phyloP scores from a whole-genome alignment of 2,888 invertebrate genomes.

The Agrotis segetum region DNA sequence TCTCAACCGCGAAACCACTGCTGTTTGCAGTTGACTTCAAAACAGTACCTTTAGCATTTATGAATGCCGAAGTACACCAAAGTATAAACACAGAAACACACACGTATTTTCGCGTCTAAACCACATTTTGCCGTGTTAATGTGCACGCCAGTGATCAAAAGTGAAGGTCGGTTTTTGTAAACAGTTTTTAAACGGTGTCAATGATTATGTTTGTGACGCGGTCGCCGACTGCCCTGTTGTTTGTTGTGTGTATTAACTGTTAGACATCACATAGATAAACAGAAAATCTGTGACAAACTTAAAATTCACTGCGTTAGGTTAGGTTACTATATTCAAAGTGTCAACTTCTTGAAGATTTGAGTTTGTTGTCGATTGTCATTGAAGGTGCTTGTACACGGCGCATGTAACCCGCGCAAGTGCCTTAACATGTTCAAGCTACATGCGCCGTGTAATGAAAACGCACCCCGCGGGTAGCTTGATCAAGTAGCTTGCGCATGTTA shows the following conservation, averaged over 20 bases:
- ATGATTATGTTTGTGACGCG: slow-evolving; percentile 12
- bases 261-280: background rate
- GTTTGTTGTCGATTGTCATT: no score
- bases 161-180: slow-evolving; percentile 9
- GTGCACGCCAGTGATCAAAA: background rate
- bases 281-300: background rate
- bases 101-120: background rate
- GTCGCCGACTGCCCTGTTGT: background rate
- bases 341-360: no score
- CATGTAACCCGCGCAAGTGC: no score
- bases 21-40: no score
- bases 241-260: background rate
- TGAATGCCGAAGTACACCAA: slow-evolving; percentile 7
- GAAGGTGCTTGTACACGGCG: no score
- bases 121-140: background rate
- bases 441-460: no score
- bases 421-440: no score
- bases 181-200: slow-evolving; percentile 18
- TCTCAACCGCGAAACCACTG: no score
- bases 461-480: no score
- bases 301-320: no score
- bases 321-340: no score
- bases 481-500: no score
- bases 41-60: background rate
- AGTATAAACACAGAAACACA: background rate